Evolutionary conservation across 2,113 vertebrate genomes (phyloP), one percentile per base, ranked within the genome.

Genomic region (Symphodus melops): DNA sequence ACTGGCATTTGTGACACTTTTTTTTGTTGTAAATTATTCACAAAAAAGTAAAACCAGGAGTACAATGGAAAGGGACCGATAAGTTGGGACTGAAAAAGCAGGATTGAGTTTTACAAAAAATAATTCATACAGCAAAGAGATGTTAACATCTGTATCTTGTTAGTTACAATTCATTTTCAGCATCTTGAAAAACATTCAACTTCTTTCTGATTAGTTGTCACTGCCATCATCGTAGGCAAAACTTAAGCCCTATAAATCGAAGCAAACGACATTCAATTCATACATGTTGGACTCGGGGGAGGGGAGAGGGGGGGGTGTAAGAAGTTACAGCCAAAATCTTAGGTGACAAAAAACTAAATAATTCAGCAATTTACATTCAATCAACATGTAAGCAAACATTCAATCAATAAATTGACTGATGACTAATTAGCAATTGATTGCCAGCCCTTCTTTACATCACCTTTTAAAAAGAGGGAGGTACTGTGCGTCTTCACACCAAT

Each of bases 101-200:
- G 41, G 19, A 46, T 41, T 63, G 57, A 3, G 39, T 44, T 73
- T 76, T 49, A 77, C 78, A 86, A 49, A 72, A 72, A 59, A 69
- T 5, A 80, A 56, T 69, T 44, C 73, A 79, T 73, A 80, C 52
- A 81, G 48, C 64, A 66, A 46, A 66, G 33, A 44, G 17, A 70
- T 39, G 28, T 33, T 33, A 73, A 62, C 58, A 67, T 54, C 21
- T 72, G 55, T n/a, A n/a, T 21, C 13, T 23, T 44, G 39, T 62
- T 46, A 16, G 20, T 17, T 11, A 62, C 41, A 62, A 46, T 28
- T 62, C 41, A 46, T 28, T 42, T 42, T 62, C 20, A 4, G 6
- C 23, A 42, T n/a, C 58, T 19, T n/a, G 9, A 25, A 25, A 25
- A 62, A 3, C 17, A 51, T 4, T 25, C 25, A 60, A 39, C 6